Base-by-base conservation (phyloP, 2,888 invertebrate genomes). In the Platerodrilus igneus region DNA sequence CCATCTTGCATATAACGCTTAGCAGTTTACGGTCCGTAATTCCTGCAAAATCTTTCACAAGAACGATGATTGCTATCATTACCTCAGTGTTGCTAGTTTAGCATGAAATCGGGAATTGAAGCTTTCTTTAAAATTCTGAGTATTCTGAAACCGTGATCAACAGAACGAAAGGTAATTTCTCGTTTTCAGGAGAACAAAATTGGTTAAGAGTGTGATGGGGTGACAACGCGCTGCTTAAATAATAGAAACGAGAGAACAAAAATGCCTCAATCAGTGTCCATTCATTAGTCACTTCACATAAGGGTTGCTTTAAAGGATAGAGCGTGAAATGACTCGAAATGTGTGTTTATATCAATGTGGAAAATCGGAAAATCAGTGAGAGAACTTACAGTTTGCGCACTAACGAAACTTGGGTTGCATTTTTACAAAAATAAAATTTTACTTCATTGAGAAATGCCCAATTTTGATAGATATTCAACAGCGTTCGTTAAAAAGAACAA, bases 231-330 rank as follows among this genome's bases (percentile, higher is more conserved):
- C 27, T 13, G 10, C 27, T 30, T 16, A n/a, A 29, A 31, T 19
- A 28, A 18, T 28, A 16, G 20, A 26, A 21, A 18, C 7, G 48
- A 53, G 46, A 47, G 51, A 52, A 52, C 48, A 49, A 49, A 53
- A 53, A 44, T 49, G 51, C 48, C 48, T 56, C 60, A 62, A 62
- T 62, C 62, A 62, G 52, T 43, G 51, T 52, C 59, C 52, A 48
- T 53, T 53, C 50, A 52, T 52, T 52, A 52, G 47, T 51, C 51
- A 48, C 48, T 51, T 51, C 48, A 45, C 42, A 41, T 43, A 41
- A 38, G 44, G 44, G 46, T 37, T 41, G 41, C 41, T 41, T 36
- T 34, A 32, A 57, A 20, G 33, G 30, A 32, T 37, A 22, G 21
- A 29, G 44, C 41, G 38, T 37, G 30, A 40, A 47, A 36, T 34